Evolutionary conservation across 1,140 invertebrate genomes (phyloP), one percentile per base, ranked within the genome.

Genomic region (Philopotamus ludificatus): DNA sequence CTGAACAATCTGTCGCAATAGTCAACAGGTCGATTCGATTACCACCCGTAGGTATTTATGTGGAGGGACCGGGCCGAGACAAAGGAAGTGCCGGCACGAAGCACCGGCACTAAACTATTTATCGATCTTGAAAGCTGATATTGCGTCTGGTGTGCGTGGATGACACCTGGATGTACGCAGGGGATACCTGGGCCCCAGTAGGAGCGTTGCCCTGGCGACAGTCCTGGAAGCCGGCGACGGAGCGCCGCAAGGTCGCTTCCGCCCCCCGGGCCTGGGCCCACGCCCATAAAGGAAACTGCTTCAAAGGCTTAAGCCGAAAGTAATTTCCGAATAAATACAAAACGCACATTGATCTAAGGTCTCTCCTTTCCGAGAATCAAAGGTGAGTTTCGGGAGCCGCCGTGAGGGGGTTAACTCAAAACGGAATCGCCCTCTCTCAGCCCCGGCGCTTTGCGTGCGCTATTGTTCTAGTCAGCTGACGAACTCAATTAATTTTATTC

Each of bases 241-340:
- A 54, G 63, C 62, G 42, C 58, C 58, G 34, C 42, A 49, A 18
- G 34, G 41, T 42, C 42, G 1, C 25, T 22, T 47, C 44, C 21
- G 12, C 10, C n/a, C 44, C 62, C 23, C 12, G n/a, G 28, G 10
- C 66, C 41, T 18, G 22, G 12, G 22, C 63, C 58, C 59, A 21
- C 50, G 18, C 42, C 26, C 23, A 18, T 50, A 69, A 63, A 70
- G 67, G 67, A 70, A 70, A 59, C 64, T 66, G 54, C 60, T 60
- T 66, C 63, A 66, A 70, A 70, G 67, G 63, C 67, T 70, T 70
- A 70, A 63, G 63, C 67, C 54, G 54, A 70, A 70, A 70, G 64
- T 70, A 66, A 70, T 70, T 70, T 70, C 64, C 67, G 67, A 70
- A 66, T 70, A 66, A 70, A 70, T 66, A 70, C 63, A 70, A 70